phyloP scores from a whole-genome alignment of 2,113 vertebrate species.

The Micronisus gabar region DNA sequence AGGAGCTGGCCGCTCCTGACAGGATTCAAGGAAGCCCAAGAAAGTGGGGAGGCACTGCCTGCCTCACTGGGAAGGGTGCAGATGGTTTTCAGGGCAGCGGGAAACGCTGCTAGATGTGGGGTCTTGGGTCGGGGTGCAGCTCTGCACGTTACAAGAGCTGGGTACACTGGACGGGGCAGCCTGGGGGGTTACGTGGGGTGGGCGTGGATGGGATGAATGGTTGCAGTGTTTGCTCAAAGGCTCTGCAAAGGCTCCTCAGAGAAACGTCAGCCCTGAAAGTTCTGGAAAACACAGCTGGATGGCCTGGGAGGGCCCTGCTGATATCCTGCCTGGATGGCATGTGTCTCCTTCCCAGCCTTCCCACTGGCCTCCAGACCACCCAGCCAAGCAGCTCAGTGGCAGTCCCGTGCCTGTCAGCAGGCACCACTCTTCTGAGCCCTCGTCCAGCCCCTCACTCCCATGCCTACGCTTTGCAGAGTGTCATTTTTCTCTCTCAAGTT shows the following conservation, averaged over 20 bases:
- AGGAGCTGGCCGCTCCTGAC: background rate
- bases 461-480: background rate
- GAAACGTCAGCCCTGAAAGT: background rate
- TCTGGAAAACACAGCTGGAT: background rate
- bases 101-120: accelerated
- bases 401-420: background rate
- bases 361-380: background rate
- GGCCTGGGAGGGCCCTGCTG: background rate
- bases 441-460: background rate
- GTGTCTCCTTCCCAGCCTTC: background rate
- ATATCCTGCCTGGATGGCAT: background rate
- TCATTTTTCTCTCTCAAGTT: background rate
- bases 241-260: background rate
- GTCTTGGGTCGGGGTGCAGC: background rate
- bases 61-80: background rate
- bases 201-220: background rate
- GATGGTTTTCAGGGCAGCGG: background rate
- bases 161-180: accelerated
- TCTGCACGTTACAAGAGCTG: background rate
- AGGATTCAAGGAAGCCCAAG: background rate
- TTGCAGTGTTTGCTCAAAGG: background rate
- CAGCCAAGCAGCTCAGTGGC: background rate
- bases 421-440: background rate
- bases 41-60: background rate
- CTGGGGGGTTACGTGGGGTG: background rate